These are phyloP conservation scores for Marcusenius ussheri DNA, from an alignment of 2,113 vertebrate species.

Conservation along the genomic window DNA sequence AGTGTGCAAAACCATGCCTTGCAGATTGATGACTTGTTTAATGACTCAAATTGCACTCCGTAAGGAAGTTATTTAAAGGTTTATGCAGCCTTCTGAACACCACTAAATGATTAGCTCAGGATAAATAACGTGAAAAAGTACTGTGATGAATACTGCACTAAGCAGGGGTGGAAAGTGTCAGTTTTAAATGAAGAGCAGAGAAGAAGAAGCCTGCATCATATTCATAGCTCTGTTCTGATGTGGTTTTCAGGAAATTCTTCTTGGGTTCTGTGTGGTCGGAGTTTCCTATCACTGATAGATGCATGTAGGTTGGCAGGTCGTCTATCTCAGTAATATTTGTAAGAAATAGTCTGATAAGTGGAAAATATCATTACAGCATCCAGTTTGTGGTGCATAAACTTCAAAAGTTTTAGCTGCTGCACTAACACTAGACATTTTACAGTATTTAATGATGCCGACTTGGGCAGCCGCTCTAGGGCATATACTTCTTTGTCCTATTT, in stretches of 20 bases:
- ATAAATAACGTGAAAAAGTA: background rate
- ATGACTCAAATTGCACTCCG: background rate
- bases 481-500: background rate
- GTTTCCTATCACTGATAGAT: constrained; percentile 3
- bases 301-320: too few relatives aligned
- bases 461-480: background rate
- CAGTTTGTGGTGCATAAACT: background rate
- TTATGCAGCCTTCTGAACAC: background rate
- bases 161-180: background rate
- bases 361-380: background rate
- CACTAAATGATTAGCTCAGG: background rate
- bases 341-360: background rate
- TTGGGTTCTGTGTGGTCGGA: constrained; percentile 10
- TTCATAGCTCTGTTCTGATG: constrained; percentile 16
- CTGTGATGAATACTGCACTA: background rate
- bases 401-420: background rate
- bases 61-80: background rate
- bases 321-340: background rate
- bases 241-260: constrained; percentile 24
- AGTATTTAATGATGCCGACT: background rate
- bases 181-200: background rate
- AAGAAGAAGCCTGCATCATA: constrained; percentile 1
- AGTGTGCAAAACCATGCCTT: background rate
- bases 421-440: background rate
- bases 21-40: background rate